Evolutionary conservation across 2,113 vertebrate species (phyloP).

Genomic region (Oriolus oriolus): DNA sequence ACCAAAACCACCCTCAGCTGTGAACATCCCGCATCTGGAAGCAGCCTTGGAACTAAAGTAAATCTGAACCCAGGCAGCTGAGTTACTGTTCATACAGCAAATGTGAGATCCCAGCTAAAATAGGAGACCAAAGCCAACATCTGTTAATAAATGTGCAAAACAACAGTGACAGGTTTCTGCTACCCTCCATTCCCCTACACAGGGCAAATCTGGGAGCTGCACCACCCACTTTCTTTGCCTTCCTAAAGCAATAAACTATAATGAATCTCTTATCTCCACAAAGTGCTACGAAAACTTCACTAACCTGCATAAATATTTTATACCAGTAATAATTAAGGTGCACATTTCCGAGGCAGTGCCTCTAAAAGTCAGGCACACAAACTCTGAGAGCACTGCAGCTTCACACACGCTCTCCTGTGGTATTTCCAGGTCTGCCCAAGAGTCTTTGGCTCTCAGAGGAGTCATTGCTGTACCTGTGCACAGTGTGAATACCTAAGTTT

Average conservation of each 20-base stretch:
- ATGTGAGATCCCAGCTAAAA: not conserved
- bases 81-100: not conserved
- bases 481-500: not conserved
- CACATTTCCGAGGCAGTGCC: not conserved
- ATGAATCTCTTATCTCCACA: not conserved
- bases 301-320: not conserved
- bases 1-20: not conserved
- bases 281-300: not conserved
- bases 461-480: not conserved
- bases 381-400: not conserved
- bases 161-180: not conserved
- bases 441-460: not conserved
- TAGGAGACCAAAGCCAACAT: not conserved
- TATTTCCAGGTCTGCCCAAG: not conserved
- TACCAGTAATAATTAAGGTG: not conserved
- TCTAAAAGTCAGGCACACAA: not conserved
- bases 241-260: not conserved
- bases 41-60: not conserved
- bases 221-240: not conserved
- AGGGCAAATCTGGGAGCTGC: not conserved
- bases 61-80: not conserved
- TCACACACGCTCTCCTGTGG: accelerated
- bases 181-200: not conserved
- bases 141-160: not conserved
- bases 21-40: not conserved